phyloP scores from a whole-genome alignment of 2,113 vertebrate genomes.

The Oryzias javanicus region DNA sequence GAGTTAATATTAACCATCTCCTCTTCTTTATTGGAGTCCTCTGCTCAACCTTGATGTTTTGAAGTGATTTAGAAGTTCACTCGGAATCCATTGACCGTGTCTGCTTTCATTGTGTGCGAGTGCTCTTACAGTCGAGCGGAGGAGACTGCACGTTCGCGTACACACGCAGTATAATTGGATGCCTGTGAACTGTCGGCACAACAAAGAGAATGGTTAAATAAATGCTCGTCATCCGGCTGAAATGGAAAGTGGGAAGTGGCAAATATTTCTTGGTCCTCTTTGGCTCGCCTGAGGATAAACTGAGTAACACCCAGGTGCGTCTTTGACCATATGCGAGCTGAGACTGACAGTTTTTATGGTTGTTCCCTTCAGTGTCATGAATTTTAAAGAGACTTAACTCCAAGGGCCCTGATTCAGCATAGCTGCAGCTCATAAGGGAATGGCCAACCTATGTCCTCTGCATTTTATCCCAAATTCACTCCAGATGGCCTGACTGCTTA shows the following conservation, averaged over 20 bases:
- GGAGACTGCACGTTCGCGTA: not conserved
- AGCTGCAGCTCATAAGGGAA: slow-evolving; percentile 66
- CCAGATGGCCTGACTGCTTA: slow-evolving; percentile 39
- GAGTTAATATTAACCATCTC: slow-evolving; percentile 71
- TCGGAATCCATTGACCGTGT: slow-evolving; percentile 38
- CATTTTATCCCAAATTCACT: slow-evolving; percentile 60
- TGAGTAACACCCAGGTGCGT: slow-evolving; percentile 26
- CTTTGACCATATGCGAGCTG: slow-evolving; percentile 21
- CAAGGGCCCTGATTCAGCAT: slow-evolving; percentile 66
- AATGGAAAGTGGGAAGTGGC: not conserved
- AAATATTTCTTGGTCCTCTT: slow-evolving; percentile 8
- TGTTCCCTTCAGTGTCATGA: slow-evolving; percentile 63
- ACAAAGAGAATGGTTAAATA: slow-evolving; percentile 17
- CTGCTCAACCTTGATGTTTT: slow-evolving; percentile 58
- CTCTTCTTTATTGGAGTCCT: slow-evolving; percentile 66
- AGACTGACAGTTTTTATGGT: slow-evolving; percentile 46
- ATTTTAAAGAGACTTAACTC: slow-evolving; percentile 73
- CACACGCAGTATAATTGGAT: not conserved
- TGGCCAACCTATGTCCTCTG: slow-evolving; percentile 48
- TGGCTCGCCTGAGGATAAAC: slow-evolving; percentile 43
- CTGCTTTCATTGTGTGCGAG: slow-evolving; percentile 33
- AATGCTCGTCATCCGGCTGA: slow-evolving; percentile 28
- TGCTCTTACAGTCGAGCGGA: not conserved
- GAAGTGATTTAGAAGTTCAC: slow-evolving; percentile 58
- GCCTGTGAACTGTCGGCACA: slow-evolving; percentile 13